Conservation (phyloP, 1,140 invertebrate species). For the Aphis craccivora region DNA sequence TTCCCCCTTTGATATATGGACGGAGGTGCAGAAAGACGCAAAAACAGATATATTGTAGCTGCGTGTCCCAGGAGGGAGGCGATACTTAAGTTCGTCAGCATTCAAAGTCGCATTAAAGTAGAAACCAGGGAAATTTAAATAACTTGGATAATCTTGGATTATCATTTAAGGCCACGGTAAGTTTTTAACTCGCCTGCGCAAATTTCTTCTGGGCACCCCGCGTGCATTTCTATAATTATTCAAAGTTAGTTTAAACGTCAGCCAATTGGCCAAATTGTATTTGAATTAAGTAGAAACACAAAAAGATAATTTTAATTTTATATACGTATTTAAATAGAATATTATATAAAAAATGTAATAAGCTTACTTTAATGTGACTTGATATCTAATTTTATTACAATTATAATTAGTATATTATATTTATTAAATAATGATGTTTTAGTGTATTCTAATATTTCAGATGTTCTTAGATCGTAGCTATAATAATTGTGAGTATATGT, state of each 20-base stretch:
- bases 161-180: slow-evolving; percentile 35
- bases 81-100: slow-evolving; percentile 36
- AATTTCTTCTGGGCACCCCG: background rate
- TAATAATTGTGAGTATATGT: no score
- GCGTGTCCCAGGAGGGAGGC: background rate
- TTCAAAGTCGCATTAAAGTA: slow-evolving; percentile 56
- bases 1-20: background rate
- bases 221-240: slow-evolving; percentile 12
- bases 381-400: background rate
- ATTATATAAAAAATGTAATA: background rate
- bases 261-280: background rate
- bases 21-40: background rate
- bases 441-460: no score
- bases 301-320: background rate
- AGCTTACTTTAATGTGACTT: background rate
- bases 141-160: slow-evolving; percentile 53
- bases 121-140: slow-evolving; percentile 22
- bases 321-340: background rate
- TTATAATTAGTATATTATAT: background rate
- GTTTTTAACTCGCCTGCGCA: slow-evolving; percentile 31
- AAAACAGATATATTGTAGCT: slow-evolving; percentile 4
- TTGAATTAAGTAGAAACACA: background rate
- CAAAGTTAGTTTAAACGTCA: slow-evolving; percentile 4
- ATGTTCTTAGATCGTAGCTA: no score
- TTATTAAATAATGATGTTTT: no score